These are phyloP conservation scores for Deladenus siricidicola DNA, from an alignment of 2,888 invertebrate genomes.

Conservation along the genomic window DNA sequence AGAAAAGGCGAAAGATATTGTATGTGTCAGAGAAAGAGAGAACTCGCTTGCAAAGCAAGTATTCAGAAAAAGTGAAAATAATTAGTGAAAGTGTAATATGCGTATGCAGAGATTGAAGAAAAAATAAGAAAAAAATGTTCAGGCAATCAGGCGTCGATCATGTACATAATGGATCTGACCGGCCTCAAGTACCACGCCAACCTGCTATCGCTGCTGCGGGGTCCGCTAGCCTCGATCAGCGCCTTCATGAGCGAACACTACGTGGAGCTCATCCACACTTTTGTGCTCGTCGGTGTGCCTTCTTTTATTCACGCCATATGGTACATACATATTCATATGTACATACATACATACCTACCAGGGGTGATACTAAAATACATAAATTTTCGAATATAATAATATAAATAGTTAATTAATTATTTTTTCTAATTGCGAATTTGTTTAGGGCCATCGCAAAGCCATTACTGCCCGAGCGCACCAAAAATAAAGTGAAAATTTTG, in stretches of 20 bases:
- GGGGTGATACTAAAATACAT: too few relatives aligned
- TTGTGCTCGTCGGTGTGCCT: constrained; percentile 50
- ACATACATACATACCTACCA: too few relatives aligned
- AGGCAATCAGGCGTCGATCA: constrained; percentile 44
- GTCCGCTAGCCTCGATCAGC: constrained; percentile 45
- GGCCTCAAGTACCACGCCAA: constrained; percentile 43
- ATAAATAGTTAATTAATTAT: too few relatives aligned
- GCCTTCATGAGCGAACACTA: constrained; percentile 48
- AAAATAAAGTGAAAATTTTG: constrained; percentile 44
- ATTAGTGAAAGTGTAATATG: too few relatives aligned
- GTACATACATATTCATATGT: neutral
- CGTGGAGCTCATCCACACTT: constrained; percentile 45
- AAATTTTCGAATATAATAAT: too few relatives aligned
- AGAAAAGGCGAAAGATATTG: too few relatives aligned
- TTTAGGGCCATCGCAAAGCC: constrained; percentile 44
- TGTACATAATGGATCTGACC: constrained; percentile 51
- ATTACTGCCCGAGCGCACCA: constrained; percentile 45
- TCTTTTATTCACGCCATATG: constrained; percentile 45
- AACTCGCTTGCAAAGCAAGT: too few relatives aligned
- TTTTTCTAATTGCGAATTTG: neutral
- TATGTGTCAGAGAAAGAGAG: too few relatives aligned
- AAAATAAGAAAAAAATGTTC: constrained; percentile 5
- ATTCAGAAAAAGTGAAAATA: too few relatives aligned
- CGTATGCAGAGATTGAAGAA: too few relatives aligned
- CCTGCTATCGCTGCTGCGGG: constrained; percentile 35